Base-by-base conservation (phyloP, 2,113 vertebrate species). In the Prochilodus magdalenae region DNA sequence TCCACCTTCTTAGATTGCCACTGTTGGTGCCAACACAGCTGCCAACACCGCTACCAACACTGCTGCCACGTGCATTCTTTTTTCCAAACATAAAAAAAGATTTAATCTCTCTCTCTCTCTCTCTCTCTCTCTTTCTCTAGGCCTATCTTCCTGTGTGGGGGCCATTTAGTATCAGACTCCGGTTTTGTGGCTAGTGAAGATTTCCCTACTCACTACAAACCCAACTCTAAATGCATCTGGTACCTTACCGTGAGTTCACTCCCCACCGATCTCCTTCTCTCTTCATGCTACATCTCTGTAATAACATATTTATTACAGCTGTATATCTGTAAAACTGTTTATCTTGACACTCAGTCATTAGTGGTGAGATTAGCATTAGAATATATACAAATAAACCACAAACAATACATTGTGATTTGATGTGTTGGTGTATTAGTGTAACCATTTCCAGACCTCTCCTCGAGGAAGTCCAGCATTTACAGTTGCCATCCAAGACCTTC, bases 101-200 rank as follows among this genome's bases (percentile, higher is more conserved):
- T 44, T 1, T 10, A 44, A 53, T 51, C 29, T 20, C 47, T 33
- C 26, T 29, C 15, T 27, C 72, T 69, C 20, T 72, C n/a, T 53
- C 77, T 62, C 60, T 60, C 33, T 15, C 51, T 62, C 55, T 62
- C 60, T 59, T 26, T 77, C 26, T 75, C 4, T 72, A 92, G 96
- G 92, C 96, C 96, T 0, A 76, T 93, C 85, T 97, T 97, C 91
- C 89, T 88, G 69, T 98, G 97, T 2, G 97, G 97, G 66, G 97
- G 96, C 27, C 94, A 96, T 75, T 82, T 96, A 83, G 93, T 92
- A 0, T 94, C 90, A 8, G 95, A 97, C 63, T 95, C 94, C 0
- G 96, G 95, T 71, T 96, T 96, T 73, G 92, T 98, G 83, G 97
- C 93, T 87, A 98, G 96, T 16, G 96, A 97, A 83, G 94, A 93